Evolutionary conservation across 2,888 invertebrate species (phyloP).

Genomic region (Rhimphoctona megacephalus): DNA sequence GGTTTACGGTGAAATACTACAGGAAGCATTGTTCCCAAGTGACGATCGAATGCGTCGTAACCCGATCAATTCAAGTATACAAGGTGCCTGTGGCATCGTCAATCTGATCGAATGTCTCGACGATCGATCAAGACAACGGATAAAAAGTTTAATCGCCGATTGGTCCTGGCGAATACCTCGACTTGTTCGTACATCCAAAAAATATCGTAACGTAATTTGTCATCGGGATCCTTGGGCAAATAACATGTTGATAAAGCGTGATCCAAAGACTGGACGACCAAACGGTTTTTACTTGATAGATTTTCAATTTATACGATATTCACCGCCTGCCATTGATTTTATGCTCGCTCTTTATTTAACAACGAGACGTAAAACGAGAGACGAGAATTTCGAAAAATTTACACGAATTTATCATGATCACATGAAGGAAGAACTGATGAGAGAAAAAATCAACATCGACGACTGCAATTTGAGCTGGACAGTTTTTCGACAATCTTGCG

Average conservation of each 20-base stretch:
- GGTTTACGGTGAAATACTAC: slow-evolving; percentile 70
- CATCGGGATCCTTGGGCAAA: slow-evolving; percentile 81
- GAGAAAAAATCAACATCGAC: slow-evolving; percentile 68
- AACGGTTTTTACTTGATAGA: slow-evolving; percentile 77
- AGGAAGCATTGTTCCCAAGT: slow-evolving; percentile 66
- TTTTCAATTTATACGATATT: slow-evolving; percentile 75
- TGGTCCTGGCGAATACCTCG: slow-evolving; percentile 56
- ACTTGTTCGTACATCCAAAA: slow-evolving; percentile 63
- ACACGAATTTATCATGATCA: slow-evolving; percentile 72
- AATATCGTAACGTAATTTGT: slow-evolving; percentile 74
- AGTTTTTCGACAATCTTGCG: slow-evolving; percentile 69
- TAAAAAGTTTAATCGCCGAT: slow-evolving; percentile 67
- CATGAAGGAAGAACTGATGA: slow-evolving; percentile 58
- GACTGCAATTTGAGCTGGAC: slow-evolving; percentile 65
- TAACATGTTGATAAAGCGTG: slow-evolving; percentile 79
- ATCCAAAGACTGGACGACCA: slow-evolving; percentile 62
- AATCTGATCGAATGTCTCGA: slow-evolving; percentile 67
- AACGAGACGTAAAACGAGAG: slow-evolving; percentile 71
- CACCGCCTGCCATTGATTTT: slow-evolving; percentile 78
- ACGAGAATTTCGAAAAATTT: slow-evolving; percentile 72
- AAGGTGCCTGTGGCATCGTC: slow-evolving; percentile 62
- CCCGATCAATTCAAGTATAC: slow-evolving; percentile 33
- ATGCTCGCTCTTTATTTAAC: slow-evolving; percentile 74
- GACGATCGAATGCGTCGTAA: slow-evolving; percentile 39
- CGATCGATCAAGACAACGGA: slow-evolving; percentile 63